Evolutionary conservation across 2,113 vertebrate species (phyloP).

Genomic region (Tragelaphus scriptus): DNA sequence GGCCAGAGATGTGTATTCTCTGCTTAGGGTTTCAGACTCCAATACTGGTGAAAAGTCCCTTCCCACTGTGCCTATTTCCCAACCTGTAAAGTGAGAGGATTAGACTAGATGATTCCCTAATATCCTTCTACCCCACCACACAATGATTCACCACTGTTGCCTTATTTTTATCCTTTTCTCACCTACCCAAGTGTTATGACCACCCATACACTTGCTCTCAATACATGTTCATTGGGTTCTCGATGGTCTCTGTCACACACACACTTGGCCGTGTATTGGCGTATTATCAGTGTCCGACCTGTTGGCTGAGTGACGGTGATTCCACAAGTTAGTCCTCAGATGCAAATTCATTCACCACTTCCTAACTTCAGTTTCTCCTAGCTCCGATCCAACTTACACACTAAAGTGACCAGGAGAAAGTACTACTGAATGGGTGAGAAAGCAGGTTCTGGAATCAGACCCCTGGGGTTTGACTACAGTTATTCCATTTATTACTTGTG

Average conservation of each 20-base stretch:
- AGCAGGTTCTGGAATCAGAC: background rate
- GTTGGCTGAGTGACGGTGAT: background rate
- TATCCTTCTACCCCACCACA: background rate
- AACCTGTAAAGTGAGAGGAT: background rate
- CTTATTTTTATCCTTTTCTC: background rate
- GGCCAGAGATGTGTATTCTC: background rate
- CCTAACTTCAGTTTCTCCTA: background rate
- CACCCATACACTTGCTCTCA: too few relatives aligned
- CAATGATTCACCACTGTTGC: too few relatives aligned
- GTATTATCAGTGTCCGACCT: background rate
- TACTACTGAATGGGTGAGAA: background rate
- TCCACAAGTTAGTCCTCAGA: background rate
- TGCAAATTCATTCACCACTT: background rate
- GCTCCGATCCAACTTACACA: background rate
- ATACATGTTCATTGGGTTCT: background rate
- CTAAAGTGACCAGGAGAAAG: background rate
- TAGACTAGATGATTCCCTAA: background rate
- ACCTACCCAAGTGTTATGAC: background rate
- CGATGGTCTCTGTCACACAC: background rate
- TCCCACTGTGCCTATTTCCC: background rate
- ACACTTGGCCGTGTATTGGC: background rate
- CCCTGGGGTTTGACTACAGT: too few relatives aligned
- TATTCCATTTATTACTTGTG: background rate
- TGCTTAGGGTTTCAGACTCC: background rate
- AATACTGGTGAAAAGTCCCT: background rate